A percentile compares a stretch with the other conserved stretches of the same genome.
Evolutionary conservation across 1,140 invertebrate genomes (phyloP).

Genomic region (Gonatopus flavifemur): DNA sequence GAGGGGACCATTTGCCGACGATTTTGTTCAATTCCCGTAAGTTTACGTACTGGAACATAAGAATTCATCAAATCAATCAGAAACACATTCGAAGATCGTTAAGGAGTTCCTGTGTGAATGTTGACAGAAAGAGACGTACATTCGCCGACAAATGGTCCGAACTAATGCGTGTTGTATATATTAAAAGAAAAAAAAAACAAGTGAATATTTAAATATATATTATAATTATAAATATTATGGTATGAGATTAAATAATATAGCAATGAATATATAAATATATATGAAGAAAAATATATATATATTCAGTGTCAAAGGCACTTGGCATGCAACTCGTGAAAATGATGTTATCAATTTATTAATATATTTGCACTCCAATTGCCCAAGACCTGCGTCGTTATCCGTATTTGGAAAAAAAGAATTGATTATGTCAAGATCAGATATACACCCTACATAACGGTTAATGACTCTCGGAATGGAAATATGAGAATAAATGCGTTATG

Average conservation of each 20-base stretch:
- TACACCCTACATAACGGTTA: too few relatives aligned
- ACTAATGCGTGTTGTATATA: slow-evolving; percentile 52
- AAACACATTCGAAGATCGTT: too few relatives aligned
- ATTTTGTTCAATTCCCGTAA: slow-evolving; percentile 15
- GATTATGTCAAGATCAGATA: too few relatives aligned
- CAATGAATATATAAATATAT: slow-evolving; percentile 37
- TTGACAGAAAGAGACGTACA: too few relatives aligned
- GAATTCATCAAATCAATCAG: too few relatives aligned
- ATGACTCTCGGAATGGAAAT: too few relatives aligned
- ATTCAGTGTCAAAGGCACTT: slow-evolving; percentile 47
- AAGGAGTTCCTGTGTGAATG: too few relatives aligned
- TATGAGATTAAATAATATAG: slow-evolving; percentile 43
- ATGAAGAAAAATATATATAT: too few relatives aligned
- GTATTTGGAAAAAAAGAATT: slow-evolving; percentile 45
- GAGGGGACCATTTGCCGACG: slow-evolving; percentile 21
- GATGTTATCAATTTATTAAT: slow-evolving; percentile 30
- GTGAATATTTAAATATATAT: slow-evolving; percentile 39
- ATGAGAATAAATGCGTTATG: too few relatives aligned
- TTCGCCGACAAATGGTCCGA: slow-evolving; percentile 27
- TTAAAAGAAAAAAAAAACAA: slow-evolving; percentile 42
- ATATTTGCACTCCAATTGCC: slow-evolving; percentile 45
- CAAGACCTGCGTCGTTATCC: slow-evolving; percentile 51
- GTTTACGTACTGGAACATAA: too few relatives aligned
- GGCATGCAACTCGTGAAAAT: slow-evolving; percentile 44
- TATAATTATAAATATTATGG: slow-evolving; percentile 45